A percentile compares a stretch with the other conserved stretches of the same genome.
phyloP scores from a whole-genome alignment of 2,797 vertebrate genomes.

The Enteromius unitaeniatus region DNA sequence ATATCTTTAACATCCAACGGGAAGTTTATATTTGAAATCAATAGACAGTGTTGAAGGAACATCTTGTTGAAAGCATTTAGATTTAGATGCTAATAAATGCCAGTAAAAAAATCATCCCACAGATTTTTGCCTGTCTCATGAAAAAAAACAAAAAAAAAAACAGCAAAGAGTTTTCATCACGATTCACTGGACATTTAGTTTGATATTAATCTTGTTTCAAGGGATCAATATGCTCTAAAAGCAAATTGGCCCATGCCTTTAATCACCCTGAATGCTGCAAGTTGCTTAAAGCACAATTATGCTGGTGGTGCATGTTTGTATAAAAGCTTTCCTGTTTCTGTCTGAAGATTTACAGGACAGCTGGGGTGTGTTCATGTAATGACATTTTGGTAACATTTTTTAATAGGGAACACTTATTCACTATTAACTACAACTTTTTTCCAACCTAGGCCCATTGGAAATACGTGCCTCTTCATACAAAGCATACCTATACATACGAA shows the following conservation, averaged over 20 bases:
- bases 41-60: conserved; percentile 19
- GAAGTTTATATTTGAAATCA: conserved; percentile 29
- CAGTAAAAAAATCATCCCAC: conserved; percentile 14
- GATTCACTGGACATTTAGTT: conserved; percentile 49
- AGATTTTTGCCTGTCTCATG: conserved; percentile 21
- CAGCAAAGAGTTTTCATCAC: conserved; percentile 28
- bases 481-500: too few relatives aligned
- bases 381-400: background rate
- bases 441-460: too few relatives aligned
- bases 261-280: conserved; percentile 59
- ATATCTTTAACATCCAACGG: background rate
- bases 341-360: conserved; percentile 3
- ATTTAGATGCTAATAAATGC: conserved; percentile 34
- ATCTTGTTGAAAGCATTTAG: conserved; percentile 31
- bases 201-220: conserved; percentile 59
- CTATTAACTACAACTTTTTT: too few relatives aligned
- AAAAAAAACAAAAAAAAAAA: background rate
- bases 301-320: conserved; percentile 53
- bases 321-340: conserved; percentile 31
- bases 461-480: too few relatives aligned
- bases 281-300: conserved; percentile 58
- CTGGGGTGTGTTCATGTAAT: background rate
- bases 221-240: conserved; percentile 59
- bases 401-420: too few relatives aligned
- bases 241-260: conserved; percentile 50